Evolutionary conservation across 2,888 invertebrate genomes (phyloP), one percentile per base, ranked within the genome.

Genomic region (Ichneumoninae sp.): DNA sequence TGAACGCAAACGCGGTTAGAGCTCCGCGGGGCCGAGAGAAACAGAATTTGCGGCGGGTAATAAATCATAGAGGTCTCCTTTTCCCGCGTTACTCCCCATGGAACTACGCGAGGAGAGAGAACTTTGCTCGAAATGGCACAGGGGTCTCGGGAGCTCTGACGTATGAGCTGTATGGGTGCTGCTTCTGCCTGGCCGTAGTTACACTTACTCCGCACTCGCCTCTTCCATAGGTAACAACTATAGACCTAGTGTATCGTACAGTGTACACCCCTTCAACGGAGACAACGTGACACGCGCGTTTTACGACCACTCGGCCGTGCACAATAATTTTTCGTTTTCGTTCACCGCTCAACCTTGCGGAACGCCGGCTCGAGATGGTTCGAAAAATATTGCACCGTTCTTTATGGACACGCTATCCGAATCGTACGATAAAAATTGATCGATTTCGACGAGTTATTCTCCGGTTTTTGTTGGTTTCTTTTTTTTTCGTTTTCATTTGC

Each of bases 21-120:
- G 91, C 89, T 91, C 88, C 90, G 83, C 82, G 82, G 79, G 87
- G 87, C 88, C 86, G 89, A 90, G 91, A 92, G 93, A 93, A 93
- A 92, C 92, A 93, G 92, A 93, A 93, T 93, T 93, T 92, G 92
- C 93, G 90, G 90, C 90, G 90, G 90, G 91, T 91, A 92, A 93
- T 93, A 93, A 93, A 93, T 93, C 93, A 93, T 93, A 93, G 89
- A 87, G 86, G 88, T 85, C 90, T 88, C 90, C 90, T 89, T 90
- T 89, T 91, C 89, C 89, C 89, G 80, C 86, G 84, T 86, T 81
- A 74, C 84, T 84, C 86, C 86, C 84, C 82, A 70, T 87, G 84
- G 78, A 85, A 66, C 47, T 71, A 44, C 7, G 44, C 60, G 62
- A 47, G 40, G 69, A 70, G 22, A 36, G 71, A 80, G 78, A 87